Evolutionary conservation across 2,797 vertebrate genomes (phyloP), one percentile per base, ranked within the genome.

Genomic region (Smutsia gigantea): DNA sequence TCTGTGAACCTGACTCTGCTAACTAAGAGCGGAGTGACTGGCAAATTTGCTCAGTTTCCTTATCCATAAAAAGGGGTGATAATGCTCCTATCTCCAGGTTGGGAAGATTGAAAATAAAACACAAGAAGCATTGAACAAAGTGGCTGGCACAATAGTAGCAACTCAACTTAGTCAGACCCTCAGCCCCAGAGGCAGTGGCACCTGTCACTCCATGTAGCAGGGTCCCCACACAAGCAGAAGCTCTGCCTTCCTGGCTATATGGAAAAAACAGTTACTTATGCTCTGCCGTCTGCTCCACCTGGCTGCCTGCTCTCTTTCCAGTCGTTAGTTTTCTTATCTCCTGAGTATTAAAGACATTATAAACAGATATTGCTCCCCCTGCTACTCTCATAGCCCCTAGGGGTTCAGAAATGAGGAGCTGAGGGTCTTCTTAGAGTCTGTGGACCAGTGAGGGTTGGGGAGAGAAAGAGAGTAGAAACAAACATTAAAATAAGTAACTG

Each of bases 271-370:
- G n/a, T 31, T 29, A 6, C 55, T 55, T 42, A 19, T 7, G 2
- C 68, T n/a, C 71, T 69, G 34, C 68, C 4, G 0, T 49, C 72
- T 68, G 51, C 12, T 42, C 66, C 29, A 13, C 57, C n/a, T n/a
- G n/a, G n/a, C 18, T 10, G 1, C 49, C 34, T 31, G 72, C 64
- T 66, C 59, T 72, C 72, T 78, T 78, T 53, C 79, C 74, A 66
- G 74, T 2, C 42, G 25, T n/a, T 42, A 4, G 4, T 15, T 66
- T 74, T 49, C 87, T 90, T 53, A 69, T 72, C 82, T 66, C n/a
- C 57, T 66, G 59, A 59, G 82, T 75, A 88, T 86, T 96, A 84
- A 90, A 95, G 72, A 63, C 87, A 88, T 83, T 51, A 57, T 78
- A 79, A 93, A 95, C 31, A 86, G n/a, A 18, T 31, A 86, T 4